Evolutionary conservation across 1,140 invertebrate genomes (phyloP), one percentile per base, ranked within the genome.

Genomic region (Zeugodacus cucurbitae): DNA sequence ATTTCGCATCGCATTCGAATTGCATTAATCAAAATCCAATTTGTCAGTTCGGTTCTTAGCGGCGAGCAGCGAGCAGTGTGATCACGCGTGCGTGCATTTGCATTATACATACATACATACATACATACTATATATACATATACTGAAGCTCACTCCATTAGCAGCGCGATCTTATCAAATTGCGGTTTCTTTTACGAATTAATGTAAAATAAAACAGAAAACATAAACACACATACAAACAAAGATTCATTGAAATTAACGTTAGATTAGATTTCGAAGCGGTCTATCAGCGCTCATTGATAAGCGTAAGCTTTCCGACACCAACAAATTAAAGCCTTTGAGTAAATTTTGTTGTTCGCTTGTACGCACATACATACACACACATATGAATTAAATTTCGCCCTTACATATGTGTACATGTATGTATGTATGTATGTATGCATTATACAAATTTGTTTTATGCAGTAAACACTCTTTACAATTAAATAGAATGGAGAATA

Each of bases 401-500:
- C n/a, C 44, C 48, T 54, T 20, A 20, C 48, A 17, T 54, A 54
- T 54, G 17, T 54, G 20, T 54, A 17, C 4, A 20, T 4, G 20
- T 54, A 54, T 17, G 14, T 48, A 14, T 17, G n/a, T n/a, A n/a
- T n/a, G n/a, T n/a, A n/a, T n/a, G n/a, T n/a, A 11, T 82, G 44
- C 20, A 11, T 29, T 37, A 78, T 44, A 78, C 37, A 78, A 78
- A 78, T 78, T 62, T 62, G 58, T 62, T 62, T 8, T 6, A 26
- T 62, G 58, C 74, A 22, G 37, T 82, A 82, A 82, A 82, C 37
- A 82, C n/a, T 82, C 17, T 29, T 41, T 48, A 48, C 74, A 54
- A 54, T 82, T 44, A 20, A 82, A 82, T 48, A 26, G 74, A 82
- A 82, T 82, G 44, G 74, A 48, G 41, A 82, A 82, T 82, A 48